phyloP scores from a whole-genome alignment of 64 coral and sea anemone genomes.

The Hydrozoanthus tunicans region DNA sequence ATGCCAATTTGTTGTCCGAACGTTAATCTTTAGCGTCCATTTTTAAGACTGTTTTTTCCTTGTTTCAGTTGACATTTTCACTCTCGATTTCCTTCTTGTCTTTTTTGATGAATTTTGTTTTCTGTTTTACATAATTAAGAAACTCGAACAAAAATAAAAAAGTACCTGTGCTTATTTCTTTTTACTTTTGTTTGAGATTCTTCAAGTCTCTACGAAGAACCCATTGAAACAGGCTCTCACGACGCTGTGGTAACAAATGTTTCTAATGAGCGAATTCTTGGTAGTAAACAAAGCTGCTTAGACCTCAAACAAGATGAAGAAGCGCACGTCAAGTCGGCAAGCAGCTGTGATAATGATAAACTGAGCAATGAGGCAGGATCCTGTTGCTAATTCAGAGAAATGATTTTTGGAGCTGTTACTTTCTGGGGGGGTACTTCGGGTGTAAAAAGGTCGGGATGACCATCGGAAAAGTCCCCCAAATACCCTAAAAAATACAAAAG shows the following conservation, averaged over 20 bases:
- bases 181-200: background rate
- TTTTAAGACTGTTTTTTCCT: too few species aligned
- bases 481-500: too few species aligned
- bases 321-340: background rate
- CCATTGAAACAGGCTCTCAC: background rate
- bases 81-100: too few species aligned
- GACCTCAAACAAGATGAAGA: background rate
- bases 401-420: background rate
- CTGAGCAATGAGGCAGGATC: background rate
- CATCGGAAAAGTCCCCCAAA: too few species aligned
- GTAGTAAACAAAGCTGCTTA: too few species aligned
- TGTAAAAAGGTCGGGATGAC: too few species aligned
- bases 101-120: too few species aligned
- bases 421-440: too few species aligned
- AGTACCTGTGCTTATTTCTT: background rate
- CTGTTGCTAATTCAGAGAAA: background rate
- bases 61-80: too few species aligned
- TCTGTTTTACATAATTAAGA: background rate
- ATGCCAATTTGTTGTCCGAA: too few species aligned
- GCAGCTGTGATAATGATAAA: background rate
- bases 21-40: too few species aligned
- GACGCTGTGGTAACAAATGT: background rate
- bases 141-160: background rate
- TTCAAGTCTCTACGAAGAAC: constrained; percentile 39
- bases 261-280: background rate